Evolutionary conservation across 2,797 vertebrate genomes (phyloP).

Genomic region (Pseudopleuronectes americanus): DNA sequence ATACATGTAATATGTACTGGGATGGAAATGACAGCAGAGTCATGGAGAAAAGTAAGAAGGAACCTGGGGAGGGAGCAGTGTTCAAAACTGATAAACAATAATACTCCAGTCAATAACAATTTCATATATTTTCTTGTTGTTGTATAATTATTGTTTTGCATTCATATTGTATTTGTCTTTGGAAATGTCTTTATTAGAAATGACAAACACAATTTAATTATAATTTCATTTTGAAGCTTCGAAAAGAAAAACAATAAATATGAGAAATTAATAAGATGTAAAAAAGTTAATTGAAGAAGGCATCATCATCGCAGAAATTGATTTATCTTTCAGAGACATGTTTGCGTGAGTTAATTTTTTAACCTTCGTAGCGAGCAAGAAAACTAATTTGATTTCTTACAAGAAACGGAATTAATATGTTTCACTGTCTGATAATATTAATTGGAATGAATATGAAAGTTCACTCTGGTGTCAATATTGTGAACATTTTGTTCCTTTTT

Average conservation of each 20-base stretch:
- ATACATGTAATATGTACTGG: not conserved
- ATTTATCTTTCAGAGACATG: slow-evolving; percentile 2
- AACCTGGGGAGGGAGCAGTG: not conserved
- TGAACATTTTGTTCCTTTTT: too few species aligned
- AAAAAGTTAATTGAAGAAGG: not conserved
- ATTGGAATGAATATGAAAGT: not conserved
- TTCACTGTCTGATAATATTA: not conserved
- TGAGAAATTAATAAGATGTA: not conserved
- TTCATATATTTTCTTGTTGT: not conserved
- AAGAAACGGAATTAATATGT: not conserved
- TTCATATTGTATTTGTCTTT: not conserved
- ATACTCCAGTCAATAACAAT: not conserved
- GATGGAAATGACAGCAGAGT: slow-evolving; percentile 5
- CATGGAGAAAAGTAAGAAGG: not conserved
- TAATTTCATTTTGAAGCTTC: not conserved
- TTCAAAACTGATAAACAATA: not conserved
- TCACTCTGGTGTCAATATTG: too few species aligned
- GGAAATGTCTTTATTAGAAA: not conserved
- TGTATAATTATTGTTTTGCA: not conserved
- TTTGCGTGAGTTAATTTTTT: slow-evolving; percentile 14
- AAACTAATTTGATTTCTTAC: not conserved
- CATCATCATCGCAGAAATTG: not conserved
- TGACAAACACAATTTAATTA: not conserved
- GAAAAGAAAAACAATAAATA: not conserved
- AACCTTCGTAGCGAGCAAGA: not conserved